phyloP scores from a whole-genome alignment of 2,888 invertebrate genomes.

The Ormyrus pomaceus region DNA sequence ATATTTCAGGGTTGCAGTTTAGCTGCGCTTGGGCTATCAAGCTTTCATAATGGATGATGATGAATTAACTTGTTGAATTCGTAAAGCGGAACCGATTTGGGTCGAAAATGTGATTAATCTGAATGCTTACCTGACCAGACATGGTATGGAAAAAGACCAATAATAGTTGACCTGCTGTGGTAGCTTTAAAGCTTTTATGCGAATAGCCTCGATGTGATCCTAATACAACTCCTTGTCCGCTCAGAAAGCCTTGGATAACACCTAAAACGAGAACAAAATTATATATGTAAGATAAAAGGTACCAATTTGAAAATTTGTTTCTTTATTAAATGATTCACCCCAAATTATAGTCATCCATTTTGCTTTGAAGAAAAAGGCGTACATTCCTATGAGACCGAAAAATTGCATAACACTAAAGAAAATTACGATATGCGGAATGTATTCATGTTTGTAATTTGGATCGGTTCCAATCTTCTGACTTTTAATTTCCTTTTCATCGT shows the following conservation, averaged over 20 bases:
- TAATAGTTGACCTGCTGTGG: constrained; percentile 76
- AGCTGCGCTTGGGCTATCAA: no score
- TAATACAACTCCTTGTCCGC: constrained; percentile 81
- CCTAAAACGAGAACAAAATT: background rate
- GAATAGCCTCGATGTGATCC: constrained; percentile 89
- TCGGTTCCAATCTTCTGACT: constrained; percentile 23
- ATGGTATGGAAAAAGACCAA: constrained; percentile 39
- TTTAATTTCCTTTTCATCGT: constrained; percentile 15
- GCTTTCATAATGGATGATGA: background rate
- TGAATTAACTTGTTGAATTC: background rate
- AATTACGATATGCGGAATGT: background rate
- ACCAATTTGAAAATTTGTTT: background rate
- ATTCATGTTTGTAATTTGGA: constrained; percentile 23
- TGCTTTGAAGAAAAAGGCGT: background rate
- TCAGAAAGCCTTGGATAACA: background rate
- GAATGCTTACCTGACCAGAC: constrained; percentile 39
- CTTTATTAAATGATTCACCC: constrained; percentile 31
- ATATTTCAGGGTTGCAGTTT: no score
- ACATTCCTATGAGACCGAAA: constrained; percentile 23
- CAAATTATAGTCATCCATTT: constrained; percentile 22
- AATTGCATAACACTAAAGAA: background rate
- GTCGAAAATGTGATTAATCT: background rate
- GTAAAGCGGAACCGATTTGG: background rate
- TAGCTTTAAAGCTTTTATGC: constrained; percentile 87
- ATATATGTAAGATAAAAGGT: no score